Conservation (phyloP, 2,797 vertebrate species). For the Coluber constrictor region DNA sequence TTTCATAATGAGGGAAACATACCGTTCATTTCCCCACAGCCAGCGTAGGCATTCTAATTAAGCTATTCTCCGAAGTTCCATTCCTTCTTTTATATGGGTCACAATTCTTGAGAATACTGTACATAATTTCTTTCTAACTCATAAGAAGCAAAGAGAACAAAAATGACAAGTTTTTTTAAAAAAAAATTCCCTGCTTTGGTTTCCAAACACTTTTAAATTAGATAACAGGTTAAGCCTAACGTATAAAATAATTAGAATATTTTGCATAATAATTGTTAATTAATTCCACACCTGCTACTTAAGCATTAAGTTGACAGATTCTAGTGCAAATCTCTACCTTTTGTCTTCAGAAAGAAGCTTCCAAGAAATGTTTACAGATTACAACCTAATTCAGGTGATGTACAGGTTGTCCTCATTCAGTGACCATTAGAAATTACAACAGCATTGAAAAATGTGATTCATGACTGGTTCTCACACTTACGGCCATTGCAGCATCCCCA, state of each 20-base stretch:
- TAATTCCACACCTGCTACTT: neutral
- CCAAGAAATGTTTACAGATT: neutral
- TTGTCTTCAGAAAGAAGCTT: neutral
- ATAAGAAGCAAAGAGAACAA: neutral
- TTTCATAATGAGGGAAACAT: neutral
- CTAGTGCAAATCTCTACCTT: neutral
- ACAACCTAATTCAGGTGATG: neutral
- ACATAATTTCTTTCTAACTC: neutral
- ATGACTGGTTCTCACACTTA: neutral
- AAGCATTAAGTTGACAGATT: neutral
- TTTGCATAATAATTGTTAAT: neutral
- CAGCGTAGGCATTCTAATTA: neutral
- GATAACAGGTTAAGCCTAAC: neutral
- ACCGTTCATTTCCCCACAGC: neutral
- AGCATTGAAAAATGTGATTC: neutral
- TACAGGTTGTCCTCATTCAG: neutral
- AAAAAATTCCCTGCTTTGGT: neutral
- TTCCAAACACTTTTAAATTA: neutral
- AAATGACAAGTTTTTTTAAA: neutral
- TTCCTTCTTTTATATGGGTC: rapidly evolving
- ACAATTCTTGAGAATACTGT: neutral
- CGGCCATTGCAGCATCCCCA: neutral
- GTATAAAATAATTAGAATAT: neutral
- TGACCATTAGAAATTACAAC: neutral
- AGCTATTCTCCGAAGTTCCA: neutral